Evolutionary conservation across 1,140 invertebrate genomes (phyloP), one percentile per base, ranked within the genome.

Genomic region (Caerostris darwini): DNA sequence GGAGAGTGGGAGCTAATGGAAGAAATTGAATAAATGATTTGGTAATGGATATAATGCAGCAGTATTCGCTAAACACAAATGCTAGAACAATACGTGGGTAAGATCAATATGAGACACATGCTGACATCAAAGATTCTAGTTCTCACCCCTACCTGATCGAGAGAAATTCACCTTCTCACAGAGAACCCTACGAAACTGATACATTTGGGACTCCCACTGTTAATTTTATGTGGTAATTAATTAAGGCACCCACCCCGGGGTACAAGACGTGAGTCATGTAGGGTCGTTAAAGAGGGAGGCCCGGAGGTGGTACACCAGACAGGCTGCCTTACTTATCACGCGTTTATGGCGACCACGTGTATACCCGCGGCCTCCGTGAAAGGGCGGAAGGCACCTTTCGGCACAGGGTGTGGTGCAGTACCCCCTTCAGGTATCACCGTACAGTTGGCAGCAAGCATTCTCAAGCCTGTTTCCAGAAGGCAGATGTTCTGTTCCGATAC

Each of bases 311-410:
- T 19, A 50, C 34, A 5, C 34, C 71, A 57, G 53, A 83, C 82
- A 83, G 17, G 54, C 14, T n/a, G 3, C 14, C 10, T 83, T 12
- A 56, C 71, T 57, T 83, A 77, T 58, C 82, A 58, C 53, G 82
- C 82, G 82, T 83, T 83, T 83, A 83, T 83, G 82, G 82, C 14
- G 82, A 83, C 82, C 82, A 83, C 82, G 54, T 83, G 82, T 83
- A 83, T 54, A 7, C 54, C 12, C 56, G 71, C 82, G 82, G 56
- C 82, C 54, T 12, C 7, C 50, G 53, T 77, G 34, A 77, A 77
- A 77, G 34, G 34, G 71, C 71, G 71, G 71, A 77, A 77, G 71
- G 71, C 10, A 77, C 71, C 71, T 77, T 53, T 77, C 5, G 14
- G 50, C 71, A 3, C 71, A 77, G 71, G 71, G 71, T 77, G 71